phyloP scores from a whole-genome alignment of 2,113 vertebrate genomes.

The Arizona elegans region DNA sequence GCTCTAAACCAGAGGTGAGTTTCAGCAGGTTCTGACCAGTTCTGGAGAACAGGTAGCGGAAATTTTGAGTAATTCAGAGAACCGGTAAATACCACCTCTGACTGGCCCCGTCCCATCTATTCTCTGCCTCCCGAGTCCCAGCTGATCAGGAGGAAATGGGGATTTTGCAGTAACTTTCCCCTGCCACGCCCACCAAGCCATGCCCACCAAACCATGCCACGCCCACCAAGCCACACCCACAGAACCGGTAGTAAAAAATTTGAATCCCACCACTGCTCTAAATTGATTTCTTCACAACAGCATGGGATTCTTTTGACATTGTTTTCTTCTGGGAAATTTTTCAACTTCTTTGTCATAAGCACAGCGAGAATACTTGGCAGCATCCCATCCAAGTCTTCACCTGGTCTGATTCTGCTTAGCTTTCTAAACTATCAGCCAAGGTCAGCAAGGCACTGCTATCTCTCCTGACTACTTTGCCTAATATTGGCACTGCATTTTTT shows the following conservation, averaged over 20 bases:
- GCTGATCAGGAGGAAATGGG: too few relatives aligned
- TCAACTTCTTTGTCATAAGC: background rate
- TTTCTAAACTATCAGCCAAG: background rate
- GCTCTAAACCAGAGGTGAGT: background rate
- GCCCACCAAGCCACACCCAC: too few relatives aligned
- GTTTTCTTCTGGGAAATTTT: background rate
- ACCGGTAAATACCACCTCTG: too few relatives aligned
- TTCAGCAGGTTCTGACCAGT: too few relatives aligned
- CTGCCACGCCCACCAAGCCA: too few relatives aligned
- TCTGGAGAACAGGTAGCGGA: too few relatives aligned
- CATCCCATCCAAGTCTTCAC: background rate
- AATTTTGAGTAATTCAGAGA: too few relatives aligned
- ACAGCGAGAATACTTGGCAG: background rate
- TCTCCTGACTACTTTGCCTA: background rate
- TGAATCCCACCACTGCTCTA: background rate
- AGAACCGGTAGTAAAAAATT: too few relatives aligned
- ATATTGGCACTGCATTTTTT: background rate
- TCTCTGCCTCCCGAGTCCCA: too few relatives aligned
- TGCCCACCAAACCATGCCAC: too few relatives aligned
- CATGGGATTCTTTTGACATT: background rate
- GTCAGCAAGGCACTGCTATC: background rate
- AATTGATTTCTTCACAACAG: background rate
- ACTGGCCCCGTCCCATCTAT: too few relatives aligned
- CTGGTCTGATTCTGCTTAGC: background rate
- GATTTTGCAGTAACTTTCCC: too few relatives aligned